Evolutionary conservation across 2,113 vertebrate species (phyloP).

Genomic region (Albula glossodonta): DNA sequence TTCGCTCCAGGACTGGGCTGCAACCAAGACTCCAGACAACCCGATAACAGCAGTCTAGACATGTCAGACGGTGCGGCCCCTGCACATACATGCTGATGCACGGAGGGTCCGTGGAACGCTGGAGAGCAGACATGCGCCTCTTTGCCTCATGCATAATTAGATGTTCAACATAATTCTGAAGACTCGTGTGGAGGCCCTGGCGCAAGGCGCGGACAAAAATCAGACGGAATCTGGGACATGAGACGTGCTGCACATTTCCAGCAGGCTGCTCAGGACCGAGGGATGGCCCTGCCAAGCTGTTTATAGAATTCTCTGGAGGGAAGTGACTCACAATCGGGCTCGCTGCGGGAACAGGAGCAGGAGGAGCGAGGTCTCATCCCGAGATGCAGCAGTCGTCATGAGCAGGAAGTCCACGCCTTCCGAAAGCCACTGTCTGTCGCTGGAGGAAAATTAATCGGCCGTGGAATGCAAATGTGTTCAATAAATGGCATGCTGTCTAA

Average conservation of each 20-base stretch:
- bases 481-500: neutral
- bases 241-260: neutral
- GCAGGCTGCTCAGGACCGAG: neutral
- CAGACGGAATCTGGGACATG: constrained; percentile 13
- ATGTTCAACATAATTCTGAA: constrained; percentile 13
- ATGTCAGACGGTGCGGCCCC: neutral
- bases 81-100: neutral
- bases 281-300: constrained; percentile 16
- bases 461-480: neutral
- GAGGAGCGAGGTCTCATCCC: constrained; percentile 2
- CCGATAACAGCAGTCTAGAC: neutral
- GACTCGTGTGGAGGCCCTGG: neutral
- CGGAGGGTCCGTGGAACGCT: neutral
- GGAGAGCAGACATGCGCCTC: neutral
- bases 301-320: constrained; percentile 31
- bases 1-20: neutral
- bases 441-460: neutral
- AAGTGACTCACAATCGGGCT: constrained; percentile 19
- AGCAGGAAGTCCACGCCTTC: neutral
- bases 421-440: neutral
- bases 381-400: neutral
- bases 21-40: neutral
- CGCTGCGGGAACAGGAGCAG: neutral
- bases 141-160: neutral
- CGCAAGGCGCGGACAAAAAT: neutral